Evolutionary conservation across 2,113 vertebrate genomes (phyloP), one percentile per base, ranked within the genome.

Genomic region (Calidris pygmaea): DNA sequence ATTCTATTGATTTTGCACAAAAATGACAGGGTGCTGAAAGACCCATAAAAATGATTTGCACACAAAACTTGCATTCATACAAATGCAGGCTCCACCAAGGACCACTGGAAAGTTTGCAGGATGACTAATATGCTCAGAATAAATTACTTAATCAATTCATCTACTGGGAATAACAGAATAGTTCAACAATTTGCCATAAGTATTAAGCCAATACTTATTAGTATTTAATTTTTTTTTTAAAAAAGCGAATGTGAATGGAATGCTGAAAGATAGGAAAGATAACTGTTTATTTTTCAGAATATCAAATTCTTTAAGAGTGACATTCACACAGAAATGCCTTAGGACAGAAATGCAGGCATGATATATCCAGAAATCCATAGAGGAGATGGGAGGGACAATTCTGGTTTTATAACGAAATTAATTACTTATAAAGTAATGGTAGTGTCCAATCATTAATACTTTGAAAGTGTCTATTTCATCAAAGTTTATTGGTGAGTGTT

Each of bases 31-130:
- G 59, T 74, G 87, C 37, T 90, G 93, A 96, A 95, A 93, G 84
- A 70, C 35, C 18, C 71, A 66, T 94, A 95, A 95, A 96, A 94
- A 85, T 89, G 91, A 96, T 96, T 92, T 73, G 84, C 2, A 6
- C 26, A 24, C 55, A 71, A 87, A 95, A 83, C 80, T 95, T 85
- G 71, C 21, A 9, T 82, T 89, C 6, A 1, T 47, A 91, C 41
- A 91, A 91, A 90, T 62, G 30, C 45, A 92, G 53, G 26, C 62
- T 94, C 22, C n/a, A 79, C n/a, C n/a, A 75, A 85, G 22, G 53
- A 91, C 43, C 66, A 55, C 18, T 93, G 74, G n/a, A 63, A 92
- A 89, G 45, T 93, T 92, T 95, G 18, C 50, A 87, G 48, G 18
- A 27, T 91, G 58, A 73, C 70, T 96, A 76, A 79, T 68, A 82